A percentile compares a stretch with the other conserved stretches of the same genome.
Conservation (phyloP, 1,140 invertebrate species). For the Luehdorfia chinensis region DNA sequence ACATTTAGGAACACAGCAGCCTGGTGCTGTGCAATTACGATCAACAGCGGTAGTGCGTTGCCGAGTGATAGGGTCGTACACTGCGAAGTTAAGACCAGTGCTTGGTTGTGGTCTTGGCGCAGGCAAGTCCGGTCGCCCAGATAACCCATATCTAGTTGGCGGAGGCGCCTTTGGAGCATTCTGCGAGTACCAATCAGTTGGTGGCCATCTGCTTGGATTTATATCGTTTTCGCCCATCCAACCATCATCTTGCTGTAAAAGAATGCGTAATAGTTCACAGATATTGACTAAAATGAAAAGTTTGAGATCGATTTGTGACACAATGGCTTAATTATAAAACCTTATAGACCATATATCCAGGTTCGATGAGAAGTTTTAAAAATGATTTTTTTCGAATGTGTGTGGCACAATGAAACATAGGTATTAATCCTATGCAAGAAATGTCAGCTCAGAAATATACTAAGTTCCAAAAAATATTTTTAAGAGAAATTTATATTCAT, state of each 20-base stretch:
- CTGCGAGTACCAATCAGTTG: slow-evolving; percentile 24
- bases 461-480: too few relatives aligned
- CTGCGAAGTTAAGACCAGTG: slow-evolving; percentile 60
- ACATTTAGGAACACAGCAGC: slow-evolving; percentile 90
- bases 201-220: slow-evolving; percentile 29
- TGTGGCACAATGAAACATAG: too few relatives aligned
- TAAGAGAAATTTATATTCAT: too few relatives aligned
- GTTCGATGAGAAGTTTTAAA: too few relatives aligned
- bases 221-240: slow-evolving; percentile 39
- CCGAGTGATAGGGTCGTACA: slow-evolving; percentile 77
- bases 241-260: slow-evolving; percentile 41
- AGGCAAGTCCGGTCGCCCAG: slow-evolving; percentile 27
- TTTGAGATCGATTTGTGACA: neutral
- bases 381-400: too few relatives aligned
- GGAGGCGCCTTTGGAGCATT: slow-evolving; percentile 18
- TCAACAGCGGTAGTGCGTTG: slow-evolving; percentile 73
- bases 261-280: too few relatives aligned
- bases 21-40: slow-evolving; percentile 81
- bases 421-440: too few relatives aligned
- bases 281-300: too few relatives aligned
- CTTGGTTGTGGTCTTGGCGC: slow-evolving; percentile 28
- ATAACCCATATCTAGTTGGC: slow-evolving; percentile 30
- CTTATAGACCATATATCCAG: too few relatives aligned
- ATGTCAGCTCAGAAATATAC: too few relatives aligned
- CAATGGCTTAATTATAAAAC: too few relatives aligned